phyloP scores from a whole-genome alignment of 2,113 vertebrate species.

The Sapayoa aenigma region DNA sequence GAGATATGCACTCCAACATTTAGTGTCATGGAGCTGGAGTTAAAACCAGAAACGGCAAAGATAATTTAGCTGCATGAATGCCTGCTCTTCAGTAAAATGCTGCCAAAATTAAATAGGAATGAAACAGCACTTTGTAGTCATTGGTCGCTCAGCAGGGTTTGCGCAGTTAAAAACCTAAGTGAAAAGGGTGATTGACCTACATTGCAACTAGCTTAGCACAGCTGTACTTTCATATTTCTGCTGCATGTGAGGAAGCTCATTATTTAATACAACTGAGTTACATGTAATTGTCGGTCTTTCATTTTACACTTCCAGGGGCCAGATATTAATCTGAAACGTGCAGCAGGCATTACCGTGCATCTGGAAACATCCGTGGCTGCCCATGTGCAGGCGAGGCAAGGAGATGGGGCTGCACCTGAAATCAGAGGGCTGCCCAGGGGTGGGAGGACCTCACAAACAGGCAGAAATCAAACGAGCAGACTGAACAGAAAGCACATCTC shows the following conservation, averaged over 20 bases:
- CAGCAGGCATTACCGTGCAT: background rate
- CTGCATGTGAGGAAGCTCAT: constrained; percentile 68
- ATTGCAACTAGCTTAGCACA: constrained; percentile 69
- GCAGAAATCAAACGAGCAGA: constrained; percentile 36
- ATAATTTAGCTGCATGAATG: constrained; percentile 72
- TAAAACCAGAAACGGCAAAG: constrained; percentile 60
- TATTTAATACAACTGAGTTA: constrained; percentile 73
- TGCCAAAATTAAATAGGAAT: constrained; percentile 75
- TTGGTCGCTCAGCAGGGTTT: constrained; percentile 71
- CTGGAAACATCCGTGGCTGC: background rate
- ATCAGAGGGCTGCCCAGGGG: background rate
- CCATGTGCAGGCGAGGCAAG: background rate
- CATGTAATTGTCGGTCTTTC: constrained; percentile 53
- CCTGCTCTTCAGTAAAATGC: constrained; percentile 70
- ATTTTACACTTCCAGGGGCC: constrained; percentile 53
- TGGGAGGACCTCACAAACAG: constrained; percentile 5
- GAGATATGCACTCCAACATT: constrained; percentile 50
- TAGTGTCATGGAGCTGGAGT: constrained; percentile 59
- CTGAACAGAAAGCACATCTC: constrained; percentile 30
- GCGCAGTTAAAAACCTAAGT: constrained; percentile 74
- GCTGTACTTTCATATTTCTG: constrained; percentile 70
- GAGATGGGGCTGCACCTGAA: background rate
- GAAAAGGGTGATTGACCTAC: constrained; percentile 76
- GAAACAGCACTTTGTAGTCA: constrained; percentile 75
- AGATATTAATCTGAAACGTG: constrained; percentile 36